phyloP scores from a whole-genome alignment of 2,888 invertebrate genomes.

The Clanis bilineata region DNA sequence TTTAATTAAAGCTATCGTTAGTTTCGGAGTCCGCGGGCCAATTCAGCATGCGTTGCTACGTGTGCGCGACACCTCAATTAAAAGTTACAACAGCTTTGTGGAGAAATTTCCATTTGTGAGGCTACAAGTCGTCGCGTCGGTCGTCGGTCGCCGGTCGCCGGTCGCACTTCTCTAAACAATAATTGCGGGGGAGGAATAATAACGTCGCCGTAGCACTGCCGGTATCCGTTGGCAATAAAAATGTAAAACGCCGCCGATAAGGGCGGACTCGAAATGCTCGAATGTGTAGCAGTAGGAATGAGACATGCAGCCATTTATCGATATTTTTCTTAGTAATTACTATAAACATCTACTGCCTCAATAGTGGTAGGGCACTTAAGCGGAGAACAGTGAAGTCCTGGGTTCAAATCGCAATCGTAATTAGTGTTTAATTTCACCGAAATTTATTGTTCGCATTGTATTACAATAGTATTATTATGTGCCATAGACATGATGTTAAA shows the following conservation, averaged over 20 bases:
- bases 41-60: background rate
- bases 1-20: background rate
- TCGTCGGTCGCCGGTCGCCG: conserved; percentile 33
- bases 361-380: too few relatives aligned
- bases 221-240: conserved; percentile 81
- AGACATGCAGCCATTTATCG: conserved; percentile 20
- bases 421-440: too few relatives aligned
- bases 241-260: conserved; percentile 81
- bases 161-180: conserved; percentile 69
- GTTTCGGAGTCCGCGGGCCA: background rate
- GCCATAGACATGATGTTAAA: too few relatives aligned
- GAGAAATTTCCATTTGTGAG: conserved; percentile 1
- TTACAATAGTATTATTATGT: too few relatives aligned
- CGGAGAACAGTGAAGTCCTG: too few relatives aligned
- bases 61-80: background rate
- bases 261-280: conserved; percentile 73
- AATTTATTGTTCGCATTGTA: too few relatives aligned
- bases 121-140: conserved; percentile 6
- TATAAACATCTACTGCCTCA: too few relatives aligned
- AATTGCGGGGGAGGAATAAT: conserved; percentile 78
- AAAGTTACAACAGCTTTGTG: background rate
- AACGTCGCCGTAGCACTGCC: conserved; percentile 71
- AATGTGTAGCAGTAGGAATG: conserved; percentile 62
- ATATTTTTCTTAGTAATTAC: too few relatives aligned
- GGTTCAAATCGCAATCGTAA: too few relatives aligned